Conservation (phyloP, 2,113 vertebrate species). For the Callaeas wilsoni region DNA sequence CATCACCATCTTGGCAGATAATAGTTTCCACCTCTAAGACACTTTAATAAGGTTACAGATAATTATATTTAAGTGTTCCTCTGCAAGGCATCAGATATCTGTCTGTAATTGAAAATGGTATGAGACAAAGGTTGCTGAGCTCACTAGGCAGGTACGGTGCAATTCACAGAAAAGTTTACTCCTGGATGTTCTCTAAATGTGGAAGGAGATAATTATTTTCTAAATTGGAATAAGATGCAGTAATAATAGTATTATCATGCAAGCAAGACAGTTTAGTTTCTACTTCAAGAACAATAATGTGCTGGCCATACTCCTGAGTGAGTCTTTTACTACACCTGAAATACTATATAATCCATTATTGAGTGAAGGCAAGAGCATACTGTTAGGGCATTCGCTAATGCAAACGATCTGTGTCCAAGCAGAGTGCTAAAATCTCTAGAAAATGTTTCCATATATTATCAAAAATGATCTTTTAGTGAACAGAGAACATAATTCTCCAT, state of each 20-base stretch:
- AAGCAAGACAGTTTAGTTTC: not conserved
- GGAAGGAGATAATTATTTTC: not conserved
- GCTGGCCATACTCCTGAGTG: not conserved
- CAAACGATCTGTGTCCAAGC: not conserved
- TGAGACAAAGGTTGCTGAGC: not conserved
- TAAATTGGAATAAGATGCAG: not conserved
- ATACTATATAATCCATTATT: not conserved
- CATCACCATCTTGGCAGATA: not conserved
- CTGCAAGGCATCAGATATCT: not conserved
- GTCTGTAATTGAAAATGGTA: not conserved
- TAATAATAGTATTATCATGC: not conserved
- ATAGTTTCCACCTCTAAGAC: not conserved
- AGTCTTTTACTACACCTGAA: not conserved
- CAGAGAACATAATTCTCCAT: not conserved
- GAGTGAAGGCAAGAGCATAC: not conserved
- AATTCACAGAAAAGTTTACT: not conserved
- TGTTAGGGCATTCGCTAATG: not conserved
- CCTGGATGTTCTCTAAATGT: not conserved
- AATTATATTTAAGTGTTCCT: not conserved
- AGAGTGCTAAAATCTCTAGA: not conserved
- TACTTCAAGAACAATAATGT: not conserved
- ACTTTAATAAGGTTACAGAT: not conserved
- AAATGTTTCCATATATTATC: not conserved
- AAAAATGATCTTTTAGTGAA: not conserved
- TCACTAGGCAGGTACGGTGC: not conserved